Conservation (phyloP, 2,888 invertebrate species). For the Parapristionchus giblindavisi region DNA sequence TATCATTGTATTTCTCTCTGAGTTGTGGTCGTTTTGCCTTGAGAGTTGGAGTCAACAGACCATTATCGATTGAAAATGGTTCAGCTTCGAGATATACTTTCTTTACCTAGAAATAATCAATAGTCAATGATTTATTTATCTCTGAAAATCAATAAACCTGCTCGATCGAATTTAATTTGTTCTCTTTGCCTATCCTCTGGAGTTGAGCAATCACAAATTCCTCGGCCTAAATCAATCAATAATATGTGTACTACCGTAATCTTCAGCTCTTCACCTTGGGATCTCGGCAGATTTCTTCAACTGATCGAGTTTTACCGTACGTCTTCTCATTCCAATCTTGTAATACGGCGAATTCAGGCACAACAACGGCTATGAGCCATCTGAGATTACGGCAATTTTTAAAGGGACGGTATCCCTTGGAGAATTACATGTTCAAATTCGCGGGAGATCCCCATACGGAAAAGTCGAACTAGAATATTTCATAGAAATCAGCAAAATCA, state of each 20-base stretch:
- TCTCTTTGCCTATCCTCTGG: conserved; percentile 85
- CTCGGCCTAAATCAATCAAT: conserved; percentile 43
- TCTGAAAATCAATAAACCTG: conserved; percentile 77
- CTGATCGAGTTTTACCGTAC: conserved; percentile 42
- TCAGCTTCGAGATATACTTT: conserved; percentile 93
- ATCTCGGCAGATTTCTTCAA: conserved; percentile 57
- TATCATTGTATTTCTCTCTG: conserved; percentile 58
- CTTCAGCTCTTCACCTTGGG: conserved; percentile 43
- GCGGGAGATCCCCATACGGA: too few species aligned
- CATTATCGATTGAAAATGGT: conserved; percentile 95
- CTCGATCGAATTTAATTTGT: conserved; percentile 92
- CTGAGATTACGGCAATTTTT: conserved; percentile 72
- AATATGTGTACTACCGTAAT: background rate
- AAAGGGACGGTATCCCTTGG: background rate
- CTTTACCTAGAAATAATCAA: conserved; percentile 71
- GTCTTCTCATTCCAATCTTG: conserved; percentile 79
- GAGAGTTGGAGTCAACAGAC: conserved; percentile 91
- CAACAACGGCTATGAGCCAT: conserved; percentile 90
- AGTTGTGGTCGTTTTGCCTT: conserved; percentile 74
- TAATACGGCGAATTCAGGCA: conserved; percentile 93
- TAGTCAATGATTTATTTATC: background rate
- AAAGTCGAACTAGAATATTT: too few species aligned
- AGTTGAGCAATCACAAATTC: conserved; percentile 84
- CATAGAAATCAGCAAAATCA: too few species aligned
- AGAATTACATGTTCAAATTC: too few species aligned